Base-by-base conservation (phyloP, 2,888 invertebrate genomes). In the Tuberolachnus salignus region DNA sequence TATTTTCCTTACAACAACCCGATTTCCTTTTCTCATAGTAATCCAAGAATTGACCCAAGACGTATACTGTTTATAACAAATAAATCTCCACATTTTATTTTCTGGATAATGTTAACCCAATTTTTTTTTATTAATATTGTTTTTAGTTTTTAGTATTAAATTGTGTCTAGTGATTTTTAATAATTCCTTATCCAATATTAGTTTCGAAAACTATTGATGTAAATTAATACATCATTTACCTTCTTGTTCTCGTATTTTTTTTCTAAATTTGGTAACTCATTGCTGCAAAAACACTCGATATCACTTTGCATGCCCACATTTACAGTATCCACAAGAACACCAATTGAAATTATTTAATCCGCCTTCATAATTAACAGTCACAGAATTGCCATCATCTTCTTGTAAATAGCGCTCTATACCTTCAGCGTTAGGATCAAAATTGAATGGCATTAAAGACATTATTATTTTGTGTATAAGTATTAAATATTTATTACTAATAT, bases 181-280 rank as follows among this genome's bases (percentile, higher is more conserved):
- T 69, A 69, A 26, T 67, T 67, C 49, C 67, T 61, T 61, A 42
- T 63, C 63, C 42, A 63, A 19, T 63, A 59, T 59, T n/a, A 59
- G 59, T 59, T 59, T 59, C 8, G 26, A 59, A 59, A 59, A 34
- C 34, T 42, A 63, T 42, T 63, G 34, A 42, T 63, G n/a, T 42
- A 63, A 42, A 63, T n/a, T 19, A 42, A 11, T 63, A 57, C 57
- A n/a, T n/a, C n/a, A n/a, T 23, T 57, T 57, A 14, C 1, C 34
- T 59, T 59, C 59, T 55, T 55, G 55, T 14, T 23, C 13, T 57
- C 23, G 23, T 23, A 57, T 57, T 59, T 59, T 59, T 59, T 21
- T 59, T 59, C 59, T 34, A 26, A 21, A 57, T 57, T 26, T 23
- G 9, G 16, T 34, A 59, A 59, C 26, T 59, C 59, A 59, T 59